Percentiles rank a stretch among this genome's conserved stretches.
Evolutionary conservation across 2,113 vertebrate species (phyloP).

Genomic region (Procavia capensis): DNA sequence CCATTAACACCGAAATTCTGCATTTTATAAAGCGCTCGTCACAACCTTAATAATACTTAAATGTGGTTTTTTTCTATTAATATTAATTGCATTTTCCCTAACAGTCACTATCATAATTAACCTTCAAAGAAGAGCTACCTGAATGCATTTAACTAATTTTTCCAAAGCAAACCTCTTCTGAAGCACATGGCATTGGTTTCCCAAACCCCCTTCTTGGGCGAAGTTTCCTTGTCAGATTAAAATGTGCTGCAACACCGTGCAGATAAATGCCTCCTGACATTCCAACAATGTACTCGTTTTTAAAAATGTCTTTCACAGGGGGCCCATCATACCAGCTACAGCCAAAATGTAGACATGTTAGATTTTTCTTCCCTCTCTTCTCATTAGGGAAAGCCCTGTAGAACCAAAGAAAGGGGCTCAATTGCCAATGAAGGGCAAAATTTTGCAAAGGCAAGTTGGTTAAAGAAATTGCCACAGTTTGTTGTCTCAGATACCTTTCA

Average conservation of each 20-base stretch:
- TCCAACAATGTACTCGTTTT: neutral
- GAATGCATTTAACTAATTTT: conserved; percentile 51
- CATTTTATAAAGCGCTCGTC: conserved; percentile 67
- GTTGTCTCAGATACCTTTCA: neutral
- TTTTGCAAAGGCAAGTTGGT: neutral
- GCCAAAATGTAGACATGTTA: neutral
- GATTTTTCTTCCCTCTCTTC: neutral
- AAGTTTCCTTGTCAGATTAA: conserved; percentile 39
- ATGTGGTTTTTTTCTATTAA: conserved; percentile 50
- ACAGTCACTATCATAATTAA: conserved; percentile 72
- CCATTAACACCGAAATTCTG: conserved; percentile 38
- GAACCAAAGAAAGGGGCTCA: neutral
- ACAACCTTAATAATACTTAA: conserved; percentile 75
- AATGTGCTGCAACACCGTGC: neutral
- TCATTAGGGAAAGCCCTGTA: neutral
- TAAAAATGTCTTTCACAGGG: neutral
- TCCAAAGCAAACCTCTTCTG: conserved; percentile 14
- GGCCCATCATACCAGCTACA: neutral
- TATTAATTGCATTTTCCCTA: conserved; percentile 75
- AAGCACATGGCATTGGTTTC: neutral
- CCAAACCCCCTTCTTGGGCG: neutral
- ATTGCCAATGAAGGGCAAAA: neutral
- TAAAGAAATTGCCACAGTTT: neutral
- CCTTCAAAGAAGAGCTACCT: conserved; percentile 65
- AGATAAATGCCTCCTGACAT: neutral